phyloP scores from a whole-genome alignment of 2,888 invertebrate species.

The Leucophenga montana region DNA sequence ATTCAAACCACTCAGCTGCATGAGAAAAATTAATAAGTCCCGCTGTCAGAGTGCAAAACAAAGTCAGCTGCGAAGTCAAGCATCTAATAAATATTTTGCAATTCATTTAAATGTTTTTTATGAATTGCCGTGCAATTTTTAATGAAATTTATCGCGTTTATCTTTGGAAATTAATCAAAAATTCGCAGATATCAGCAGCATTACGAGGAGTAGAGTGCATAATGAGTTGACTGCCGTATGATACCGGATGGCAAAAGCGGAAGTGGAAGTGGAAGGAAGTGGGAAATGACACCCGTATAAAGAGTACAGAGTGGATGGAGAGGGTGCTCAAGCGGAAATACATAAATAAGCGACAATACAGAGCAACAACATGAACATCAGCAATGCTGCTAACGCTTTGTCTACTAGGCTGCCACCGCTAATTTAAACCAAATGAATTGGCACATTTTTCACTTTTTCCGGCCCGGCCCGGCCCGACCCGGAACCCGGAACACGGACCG shows the following conservation, averaged over 20 bases:
- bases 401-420: conserved; percentile 48
- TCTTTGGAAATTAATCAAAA: conserved; percentile 70
- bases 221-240: conserved; percentile 50
- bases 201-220: conserved; percentile 36
- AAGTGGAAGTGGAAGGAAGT: conserved; percentile 17
- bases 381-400: no score
- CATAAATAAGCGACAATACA: conserved; percentile 33
- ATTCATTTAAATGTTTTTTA: conserved; percentile 65
- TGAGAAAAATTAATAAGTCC: conserved; percentile 3
- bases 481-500: background rate
- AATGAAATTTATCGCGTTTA: conserved; percentile 69
- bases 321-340: conserved; percentile 1
- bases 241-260: conserved; percentile 29
- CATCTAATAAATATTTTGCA: conserved; percentile 60
- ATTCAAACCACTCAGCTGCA: background rate
- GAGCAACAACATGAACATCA: conserved; percentile 38
- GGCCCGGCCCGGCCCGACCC: background rate
- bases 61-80: background rate
- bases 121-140: conserved; percentile 67
- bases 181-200: conserved; percentile 49
- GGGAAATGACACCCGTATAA: conserved; percentile 1
- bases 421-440: conserved; percentile 72
- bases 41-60: background rate
- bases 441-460: conserved; percentile 70
- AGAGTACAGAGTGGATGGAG: background rate